Percentiles rank a stretch among this genome's conserved stretches.
Evolutionary conservation across 2,797 vertebrate species (phyloP).

Genomic region (Triplophysa bombifrons): DNA sequence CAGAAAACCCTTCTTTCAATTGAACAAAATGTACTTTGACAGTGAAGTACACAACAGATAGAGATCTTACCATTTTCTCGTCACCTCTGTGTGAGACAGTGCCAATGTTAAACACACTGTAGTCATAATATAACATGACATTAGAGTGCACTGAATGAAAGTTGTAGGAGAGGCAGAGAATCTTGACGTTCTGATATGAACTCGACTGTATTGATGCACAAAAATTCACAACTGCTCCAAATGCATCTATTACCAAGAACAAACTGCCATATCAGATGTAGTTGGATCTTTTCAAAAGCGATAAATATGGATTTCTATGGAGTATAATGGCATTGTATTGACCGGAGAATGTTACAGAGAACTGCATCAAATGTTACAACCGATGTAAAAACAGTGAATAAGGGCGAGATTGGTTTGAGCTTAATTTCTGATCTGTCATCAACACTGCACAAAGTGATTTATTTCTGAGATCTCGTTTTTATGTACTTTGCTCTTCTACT

Average conservation of each 20-base stretch:
- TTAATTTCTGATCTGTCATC: not conserved
- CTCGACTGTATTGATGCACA: not conserved
- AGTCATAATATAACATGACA: not conserved
- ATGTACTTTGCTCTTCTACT: not conserved
- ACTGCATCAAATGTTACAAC: constrained; percentile 6
- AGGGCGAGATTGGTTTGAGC: not conserved
- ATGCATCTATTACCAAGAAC: constrained; percentile 6
- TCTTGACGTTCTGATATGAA: not conserved
- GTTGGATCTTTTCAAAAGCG: constrained; percentile 25
- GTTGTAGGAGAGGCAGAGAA: not conserved
- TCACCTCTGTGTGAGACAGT: not conserved
- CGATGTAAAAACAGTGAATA: constrained; percentile 7
- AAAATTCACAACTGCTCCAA: not conserved
- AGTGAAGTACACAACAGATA: not conserved
- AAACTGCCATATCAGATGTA: not conserved
- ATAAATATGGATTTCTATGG: constrained; percentile 11
- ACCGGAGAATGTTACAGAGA: not conserved
- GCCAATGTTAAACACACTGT: constrained; percentile 13
- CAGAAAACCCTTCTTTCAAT: constrained; percentile 5
- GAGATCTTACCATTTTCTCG: constrained; percentile 13
- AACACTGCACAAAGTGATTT: constrained; percentile 6
- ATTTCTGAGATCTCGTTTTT: not conserved
- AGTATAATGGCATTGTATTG: constrained; percentile 12
- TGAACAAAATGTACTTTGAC: constrained; percentile 9
- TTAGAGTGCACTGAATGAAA: constrained; percentile 6